Conservation (phyloP, 2,888 invertebrate species). For the Eupithecia exiguata region DNA sequence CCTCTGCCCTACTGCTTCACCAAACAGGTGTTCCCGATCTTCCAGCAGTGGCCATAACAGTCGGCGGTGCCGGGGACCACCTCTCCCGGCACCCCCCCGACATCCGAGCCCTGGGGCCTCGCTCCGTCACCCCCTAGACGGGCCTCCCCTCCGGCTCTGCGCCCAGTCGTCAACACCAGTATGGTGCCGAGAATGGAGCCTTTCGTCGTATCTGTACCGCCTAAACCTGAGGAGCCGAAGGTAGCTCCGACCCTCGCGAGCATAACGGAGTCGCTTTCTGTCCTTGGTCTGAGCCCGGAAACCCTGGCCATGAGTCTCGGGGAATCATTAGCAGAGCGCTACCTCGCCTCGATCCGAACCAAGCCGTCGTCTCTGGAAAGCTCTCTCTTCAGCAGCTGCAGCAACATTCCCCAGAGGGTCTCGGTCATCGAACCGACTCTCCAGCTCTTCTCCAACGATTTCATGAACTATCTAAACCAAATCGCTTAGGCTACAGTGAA, state of each 20-base stretch:
- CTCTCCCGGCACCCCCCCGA: conserved; percentile 79
- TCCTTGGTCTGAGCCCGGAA: conserved; percentile 75
- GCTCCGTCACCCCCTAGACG: conserved; percentile 74
- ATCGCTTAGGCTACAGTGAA: conserved; percentile 72
- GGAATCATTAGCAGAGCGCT: conserved; percentile 77
- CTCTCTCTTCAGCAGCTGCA: conserved; percentile 51
- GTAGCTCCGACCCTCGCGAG: conserved; percentile 67
- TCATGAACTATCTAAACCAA: conserved; percentile 85
- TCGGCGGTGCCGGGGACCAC: conserved; percentile 87
- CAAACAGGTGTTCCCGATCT: conserved; percentile 87
- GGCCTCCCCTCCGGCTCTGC: conserved; percentile 74
- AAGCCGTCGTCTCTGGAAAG: conserved; percentile 56
- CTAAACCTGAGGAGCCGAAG: conserved; percentile 57
- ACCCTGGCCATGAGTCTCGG: conserved; percentile 75
- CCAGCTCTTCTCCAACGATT: conserved; percentile 86
- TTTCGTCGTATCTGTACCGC: conserved; percentile 21
- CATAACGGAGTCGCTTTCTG: conserved; percentile 75
- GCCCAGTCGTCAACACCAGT: conserved; percentile 81
- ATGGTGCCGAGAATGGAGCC: conserved; percentile 67
- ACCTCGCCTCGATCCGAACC: conserved; percentile 72
- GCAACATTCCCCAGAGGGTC: conserved; percentile 61
- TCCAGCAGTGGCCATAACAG: conserved; percentile 95
- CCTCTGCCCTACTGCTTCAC: conserved; percentile 93
- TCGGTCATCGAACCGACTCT: conserved; percentile 68
- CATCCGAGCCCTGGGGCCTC: conserved; percentile 67